Percentiles rank a stretch among this genome's conserved stretches.
Evolutionary conservation across 2,113 vertebrate genomes (phyloP).

Genomic region (Aphyosemion australe): DNA sequence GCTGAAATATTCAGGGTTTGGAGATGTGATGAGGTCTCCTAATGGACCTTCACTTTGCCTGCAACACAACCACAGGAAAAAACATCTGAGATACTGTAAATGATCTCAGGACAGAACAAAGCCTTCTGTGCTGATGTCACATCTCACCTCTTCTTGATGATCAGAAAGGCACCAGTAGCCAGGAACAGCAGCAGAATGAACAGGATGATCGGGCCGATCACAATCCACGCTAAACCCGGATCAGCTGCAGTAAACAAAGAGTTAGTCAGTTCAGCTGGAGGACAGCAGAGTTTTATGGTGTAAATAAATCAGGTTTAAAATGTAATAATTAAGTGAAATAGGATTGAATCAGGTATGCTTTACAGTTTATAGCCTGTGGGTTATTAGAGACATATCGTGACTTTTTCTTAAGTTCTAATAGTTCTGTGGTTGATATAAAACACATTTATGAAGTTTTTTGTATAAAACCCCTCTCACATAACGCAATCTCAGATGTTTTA

Average conservation of each 20-base stretch:
- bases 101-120: neutral
- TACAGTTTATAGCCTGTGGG: too few relatives aligned
- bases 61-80: slow-evolving; percentile 24
- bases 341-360: too few relatives aligned
- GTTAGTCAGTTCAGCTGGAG: slow-evolving; percentile 19
- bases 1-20: slow-evolving; percentile 96
- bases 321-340: too few relatives aligned
- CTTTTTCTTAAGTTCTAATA: too few relatives aligned
- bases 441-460: too few relatives aligned
- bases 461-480: too few relatives aligned
- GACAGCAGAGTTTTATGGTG: neutral
- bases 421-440: too few relatives aligned
- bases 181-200: slow-evolving; percentile 84
- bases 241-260: slow-evolving; percentile 76
- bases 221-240: slow-evolving; percentile 84
- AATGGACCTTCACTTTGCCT: slow-evolving; percentile 93
- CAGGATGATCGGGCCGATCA: slow-evolving; percentile 88
- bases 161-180: slow-evolving; percentile 81
- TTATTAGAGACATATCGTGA: too few relatives aligned
- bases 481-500: too few relatives aligned
- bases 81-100: slow-evolving; percentile 2
- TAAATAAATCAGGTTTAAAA: too few relatives aligned
- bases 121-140: neutral
- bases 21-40: slow-evolving; percentile 92
- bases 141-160: slow-evolving; percentile 89